Base-by-base conservation (phyloP, 2,797 vertebrate genomes). In the Threskiornis aethiopicus region DNA sequence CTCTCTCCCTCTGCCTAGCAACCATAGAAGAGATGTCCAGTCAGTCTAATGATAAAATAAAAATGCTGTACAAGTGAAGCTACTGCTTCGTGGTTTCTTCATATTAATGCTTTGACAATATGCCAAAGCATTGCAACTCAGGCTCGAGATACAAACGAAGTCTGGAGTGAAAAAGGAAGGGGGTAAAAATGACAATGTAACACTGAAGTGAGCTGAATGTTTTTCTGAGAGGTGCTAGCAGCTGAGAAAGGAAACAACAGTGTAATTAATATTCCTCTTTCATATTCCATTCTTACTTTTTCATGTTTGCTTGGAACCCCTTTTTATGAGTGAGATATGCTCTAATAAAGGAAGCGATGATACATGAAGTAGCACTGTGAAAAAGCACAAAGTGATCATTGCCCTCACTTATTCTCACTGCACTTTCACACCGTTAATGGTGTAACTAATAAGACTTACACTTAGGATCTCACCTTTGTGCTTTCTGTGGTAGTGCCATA, bases 41-140 rank as follows among this genome's bases (percentile, higher is more conserved):
- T 69, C 29, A 5, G 54, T 88, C 84, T 96, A 87, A 92, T 61
- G 62, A 84, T 95, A 93, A 96, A 89, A 94, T 92, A 94, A 94
- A 95, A 97, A 77, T 89, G 31, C 67, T 77, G 9, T 86, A 13
- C 10, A 55, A 93, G 71, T 75, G 91, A 87, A 95, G 41, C 17
- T 79, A 54, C 59, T 93, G 49, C 42, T 90, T 87, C 91, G 47
- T 46, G 59, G 71, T 95, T 93, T 97, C 81, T 82, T 95, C 76
- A 39, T 89, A 57, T 39, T 93, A 95, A 77, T 95, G 41, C 57
- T 89, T 91, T 97, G 90, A 95, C 31, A 71, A 17, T 59, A 86
- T 33, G 62, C 85, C 88, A 92, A 92, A 71, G n/a, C 62, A 82
- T 58, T 94, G 78, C 81, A 87, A 16, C 69, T 82, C 61, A 24